Evolutionary conservation across 1,140 invertebrate species (phyloP).

Genomic region (Propsilocerus akamusi): DNA sequence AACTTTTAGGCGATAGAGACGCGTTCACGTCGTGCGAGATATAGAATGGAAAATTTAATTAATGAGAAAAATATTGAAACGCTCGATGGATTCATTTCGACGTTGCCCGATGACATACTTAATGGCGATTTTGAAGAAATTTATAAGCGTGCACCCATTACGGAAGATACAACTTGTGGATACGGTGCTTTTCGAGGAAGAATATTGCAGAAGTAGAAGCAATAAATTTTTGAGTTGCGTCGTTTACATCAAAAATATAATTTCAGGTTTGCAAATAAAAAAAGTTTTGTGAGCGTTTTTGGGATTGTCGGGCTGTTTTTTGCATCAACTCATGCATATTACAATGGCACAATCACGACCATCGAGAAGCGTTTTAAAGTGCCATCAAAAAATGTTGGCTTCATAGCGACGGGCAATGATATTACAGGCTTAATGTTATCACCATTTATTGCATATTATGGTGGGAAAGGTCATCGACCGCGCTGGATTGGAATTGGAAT

Average conservation of each 20-base stretch:
- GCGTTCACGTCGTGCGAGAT: too few species aligned
- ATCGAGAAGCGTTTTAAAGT: slow-evolving; percentile 47
- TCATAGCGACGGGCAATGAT: not conserved
- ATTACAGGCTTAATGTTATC: not conserved
- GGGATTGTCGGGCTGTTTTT: slow-evolving; percentile 31
- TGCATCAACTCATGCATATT: slow-evolving; percentile 38
- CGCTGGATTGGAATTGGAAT: slow-evolving; percentile 47
- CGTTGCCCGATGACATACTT: not conserved
- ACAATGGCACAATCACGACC: slow-evolving; percentile 40
- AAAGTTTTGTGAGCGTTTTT: not conserved
- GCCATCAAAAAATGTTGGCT: slow-evolving; percentile 35
- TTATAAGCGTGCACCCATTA: not conserved
- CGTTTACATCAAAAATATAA: not conserved
- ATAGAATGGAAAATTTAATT: not conserved
- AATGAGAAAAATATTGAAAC: not conserved
- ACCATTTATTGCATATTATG: not conserved
- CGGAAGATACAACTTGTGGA: not conserved
- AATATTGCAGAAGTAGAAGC: not conserved
- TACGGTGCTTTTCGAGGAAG: not conserved
- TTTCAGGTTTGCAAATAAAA: slow-evolving; percentile 26
- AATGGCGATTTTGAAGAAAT: slow-evolving; percentile 3
- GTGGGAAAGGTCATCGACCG: slow-evolving; percentile 31
- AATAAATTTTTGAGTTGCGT: not conserved
- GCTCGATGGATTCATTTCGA: not conserved
- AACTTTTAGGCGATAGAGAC: too few species aligned